A percentile compares a stretch with the other conserved stretches of the same genome.
These are phyloP conservation scores for Seira ritae DNA, from an alignment of 2,888 invertebrate genomes.

Conservation along the genomic window DNA sequence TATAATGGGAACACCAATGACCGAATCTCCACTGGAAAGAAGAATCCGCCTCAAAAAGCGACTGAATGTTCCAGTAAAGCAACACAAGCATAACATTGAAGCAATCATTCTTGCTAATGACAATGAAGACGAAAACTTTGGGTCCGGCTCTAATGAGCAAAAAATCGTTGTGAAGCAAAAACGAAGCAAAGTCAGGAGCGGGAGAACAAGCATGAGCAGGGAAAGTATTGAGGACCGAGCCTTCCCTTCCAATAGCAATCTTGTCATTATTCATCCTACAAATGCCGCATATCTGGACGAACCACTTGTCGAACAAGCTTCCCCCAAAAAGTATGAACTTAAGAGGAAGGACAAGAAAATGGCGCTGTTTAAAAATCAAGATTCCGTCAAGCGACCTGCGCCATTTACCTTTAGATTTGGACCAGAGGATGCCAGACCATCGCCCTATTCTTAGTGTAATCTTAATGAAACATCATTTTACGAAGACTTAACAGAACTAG, in stretches of 20 bases:
- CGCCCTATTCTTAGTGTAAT: conserved; percentile 18
- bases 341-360: conserved; percentile 39
- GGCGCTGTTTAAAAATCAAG: conserved; percentile 12
- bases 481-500: conserved; percentile 4
- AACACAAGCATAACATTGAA: conserved; percentile 36
- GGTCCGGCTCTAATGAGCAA: neutral
- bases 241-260: neutral
- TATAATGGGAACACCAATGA: neutral
- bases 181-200: neutral
- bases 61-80: neutral
- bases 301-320: conserved; percentile 18
- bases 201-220: neutral
- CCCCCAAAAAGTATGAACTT: conserved; percentile 8
- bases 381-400: neutral
- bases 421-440: conserved; percentile 42
- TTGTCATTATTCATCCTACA: conserved; percentile 43
- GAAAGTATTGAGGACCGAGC: conserved; percentile 9
- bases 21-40: neutral
- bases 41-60: conserved; percentile 21
- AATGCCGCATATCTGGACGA: conserved; percentile 32
- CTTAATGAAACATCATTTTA: too few relatives aligned
- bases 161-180: neutral
- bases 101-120: conserved; percentile 46
- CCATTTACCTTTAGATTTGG: conserved; percentile 42
- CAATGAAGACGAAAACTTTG: conserved; percentile 21